Base-by-base conservation (phyloP, 2,888 invertebrate species). In the Coleophora deauratella region DNA sequence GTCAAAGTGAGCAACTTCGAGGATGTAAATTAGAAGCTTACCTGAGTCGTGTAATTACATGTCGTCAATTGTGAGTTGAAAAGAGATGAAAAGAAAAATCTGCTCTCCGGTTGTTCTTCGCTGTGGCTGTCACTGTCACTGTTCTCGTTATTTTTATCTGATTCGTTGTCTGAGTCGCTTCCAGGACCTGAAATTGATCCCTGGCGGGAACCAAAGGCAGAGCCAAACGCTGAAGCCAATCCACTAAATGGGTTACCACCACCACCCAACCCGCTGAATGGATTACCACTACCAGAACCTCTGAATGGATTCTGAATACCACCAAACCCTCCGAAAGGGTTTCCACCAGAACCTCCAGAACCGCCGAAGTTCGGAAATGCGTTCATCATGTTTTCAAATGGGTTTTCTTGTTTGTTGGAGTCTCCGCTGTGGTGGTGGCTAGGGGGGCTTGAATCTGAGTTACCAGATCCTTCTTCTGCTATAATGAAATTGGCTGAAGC, bases 401-500 rank as follows among this genome's bases (percentile, higher is more conserved):
- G 21, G 21, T 21, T 21, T 6, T 21, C 3, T 21, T 21, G 3
- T 21, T 21, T 21, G 21, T 21, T 21, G 3, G 21, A 21, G 3
- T 4, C 21, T 21, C 21, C 21, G 21, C 6, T 4, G 6, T 21
- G 21, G 3, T 21, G 21, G 21, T 21, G 21, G 21, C 21, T 21
- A 21, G 6, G 21, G 3, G 21, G 21, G 3, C 21, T 6, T 21
- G 21, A 4, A 21, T 21, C 21, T 21, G 6, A 21, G 3, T 21
- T 38, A 35, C 44, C 45, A 35, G 46, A 38, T 2, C 48, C 41
- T 27, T 59, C 54, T 30, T 64, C 52, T 11, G 63, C 59, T n/a
- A 57, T 48, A 38, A 59, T 55, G 4, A 55, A 34, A 40, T 58
- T 50, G 10, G 52, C 50, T 31, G 57, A 57, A 33, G 55, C 49